Conservation (phyloP, 1,140 invertebrate species). For the Batillaria attramentaria region DNA sequence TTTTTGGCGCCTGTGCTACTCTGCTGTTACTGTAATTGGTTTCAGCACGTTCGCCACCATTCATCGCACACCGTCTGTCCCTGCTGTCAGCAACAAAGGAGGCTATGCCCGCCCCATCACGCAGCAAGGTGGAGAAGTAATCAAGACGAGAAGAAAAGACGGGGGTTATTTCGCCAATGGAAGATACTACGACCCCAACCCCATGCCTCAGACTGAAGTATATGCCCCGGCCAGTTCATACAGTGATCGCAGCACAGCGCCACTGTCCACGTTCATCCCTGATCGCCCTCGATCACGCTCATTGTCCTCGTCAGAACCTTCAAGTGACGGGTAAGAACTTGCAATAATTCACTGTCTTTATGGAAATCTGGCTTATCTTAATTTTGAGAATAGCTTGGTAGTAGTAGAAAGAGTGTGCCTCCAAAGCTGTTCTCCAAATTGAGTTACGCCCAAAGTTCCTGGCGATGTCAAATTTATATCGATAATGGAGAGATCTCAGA, state of each 20-base stretch:
- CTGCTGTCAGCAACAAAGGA: constrained; percentile 24
- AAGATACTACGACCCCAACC: constrained; percentile 64
- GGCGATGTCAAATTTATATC: too few species aligned
- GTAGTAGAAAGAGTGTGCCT: not conserved
- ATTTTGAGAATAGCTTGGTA: not conserved
- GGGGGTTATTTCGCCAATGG: constrained; percentile 63
- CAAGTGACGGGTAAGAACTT: constrained; percentile 40
- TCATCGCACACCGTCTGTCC: constrained; percentile 29
- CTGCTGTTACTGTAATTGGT: too few species aligned
- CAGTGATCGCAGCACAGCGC: constrained; percentile 61
- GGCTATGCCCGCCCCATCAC: not conserved
- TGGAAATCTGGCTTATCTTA: not conserved
- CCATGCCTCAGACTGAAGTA: constrained; percentile 54
- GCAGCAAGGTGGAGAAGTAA: not conserved
- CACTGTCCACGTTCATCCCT: constrained; percentile 62
- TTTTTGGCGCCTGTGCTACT: too few species aligned
- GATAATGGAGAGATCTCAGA: too few species aligned
- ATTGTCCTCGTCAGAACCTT: constrained; percentile 43
- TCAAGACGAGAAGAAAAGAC: constrained; percentile 22
- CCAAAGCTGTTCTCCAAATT: not conserved
- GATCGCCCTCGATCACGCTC: constrained; percentile 48
- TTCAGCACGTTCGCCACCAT: constrained; percentile 38
- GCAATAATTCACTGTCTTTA: not conserved
- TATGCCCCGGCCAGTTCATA: constrained; percentile 66
- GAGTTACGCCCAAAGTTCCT: too few species aligned